Base-by-base conservation (phyloP, 1,140 invertebrate genomes). In the fruit fly (Drosophila melanogaster) region DNA sequence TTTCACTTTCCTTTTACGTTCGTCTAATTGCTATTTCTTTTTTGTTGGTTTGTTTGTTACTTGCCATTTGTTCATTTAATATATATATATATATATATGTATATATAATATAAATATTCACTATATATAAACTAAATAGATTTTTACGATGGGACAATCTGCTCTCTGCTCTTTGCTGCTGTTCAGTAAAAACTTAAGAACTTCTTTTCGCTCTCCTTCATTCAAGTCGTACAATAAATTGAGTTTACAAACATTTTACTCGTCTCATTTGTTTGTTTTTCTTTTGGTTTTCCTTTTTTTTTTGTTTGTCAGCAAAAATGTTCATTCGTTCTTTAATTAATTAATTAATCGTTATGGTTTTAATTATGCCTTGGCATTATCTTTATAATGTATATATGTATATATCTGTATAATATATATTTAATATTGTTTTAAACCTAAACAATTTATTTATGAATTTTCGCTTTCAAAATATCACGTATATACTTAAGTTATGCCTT, bases 401-500 rank as follows among this genome's bases (percentile, higher is more conserved):
- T 69, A 56, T 75, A 57, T 65, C 61, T 79, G 56, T 84, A 72
- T 81, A 69, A 78, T 74, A 66, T 74, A 66, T 69, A 79, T 79
- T 64, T 70, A 58, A 75, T 83, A 66, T 84, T 62, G 43, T 66
- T 83, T 86, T 81, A 72, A 86, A 87, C 79, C 83, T 86, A 86
- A 86, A 86, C 83, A 87, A 87, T 86, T 87, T 86, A 87, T 86
- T 87, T 86, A 86, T 87, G 83, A 87, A 87, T 86, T 86, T 87
- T 87, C 81, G 79, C 78, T 67, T 87, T 86, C 84, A 86, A 86
- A 86, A 86, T 86, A 86, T 86, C 83, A 86, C 86, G 85, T 90
- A 90, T 90, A 90, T 90, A 90, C 86, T 90, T 90, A 90, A 90
- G 87, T 90, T 90, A 90, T 90, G 86, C 85, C 86, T 90, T 90